phyloP scores from a whole-genome alignment of 2,888 invertebrate genomes.

The Drosophila nr. fundita region DNA sequence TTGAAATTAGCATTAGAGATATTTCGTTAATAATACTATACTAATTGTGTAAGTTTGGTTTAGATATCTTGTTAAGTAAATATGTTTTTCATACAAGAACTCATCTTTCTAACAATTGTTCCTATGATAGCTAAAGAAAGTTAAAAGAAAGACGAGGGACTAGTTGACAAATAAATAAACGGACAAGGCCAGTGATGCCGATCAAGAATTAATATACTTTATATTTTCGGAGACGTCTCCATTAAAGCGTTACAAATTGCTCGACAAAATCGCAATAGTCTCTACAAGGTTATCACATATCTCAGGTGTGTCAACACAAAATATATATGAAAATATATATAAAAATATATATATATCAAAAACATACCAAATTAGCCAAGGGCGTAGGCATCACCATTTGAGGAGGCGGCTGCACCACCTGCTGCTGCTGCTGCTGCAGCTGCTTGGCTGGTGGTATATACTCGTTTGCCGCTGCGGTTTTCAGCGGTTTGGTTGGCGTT shows the following conservation, averaged over 20 bases:
- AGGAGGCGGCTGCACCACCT: conserved; percentile 20
- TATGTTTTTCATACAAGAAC: background rate
- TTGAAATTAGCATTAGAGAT: background rate
- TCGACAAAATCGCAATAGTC: background rate
- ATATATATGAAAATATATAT: background rate
- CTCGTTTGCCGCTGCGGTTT: conserved; percentile 35
- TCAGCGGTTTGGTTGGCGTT: conserved; percentile 41
- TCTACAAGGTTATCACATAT: background rate
- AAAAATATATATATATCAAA: background rate
- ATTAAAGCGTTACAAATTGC: background rate
- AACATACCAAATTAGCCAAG: conserved; percentile 62
- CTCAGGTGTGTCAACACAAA: background rate
- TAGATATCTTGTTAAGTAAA: background rate
- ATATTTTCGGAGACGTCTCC: background rate
- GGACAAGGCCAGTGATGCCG: background rate
- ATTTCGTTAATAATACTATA: background rate
- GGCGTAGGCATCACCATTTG: conserved; percentile 38
- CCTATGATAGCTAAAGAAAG: background rate
- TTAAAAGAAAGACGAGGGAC: background rate
- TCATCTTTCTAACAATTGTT: background rate
- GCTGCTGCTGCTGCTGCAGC: conserved; percentile 19
- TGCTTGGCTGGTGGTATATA: conserved; percentile 42
- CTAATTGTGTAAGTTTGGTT: background rate
- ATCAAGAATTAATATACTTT: background rate
- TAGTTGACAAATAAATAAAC: too few species aligned